Base-by-base conservation (phyloP, 2,888 invertebrate genomes). In the Nomada goodeniana region DNA sequence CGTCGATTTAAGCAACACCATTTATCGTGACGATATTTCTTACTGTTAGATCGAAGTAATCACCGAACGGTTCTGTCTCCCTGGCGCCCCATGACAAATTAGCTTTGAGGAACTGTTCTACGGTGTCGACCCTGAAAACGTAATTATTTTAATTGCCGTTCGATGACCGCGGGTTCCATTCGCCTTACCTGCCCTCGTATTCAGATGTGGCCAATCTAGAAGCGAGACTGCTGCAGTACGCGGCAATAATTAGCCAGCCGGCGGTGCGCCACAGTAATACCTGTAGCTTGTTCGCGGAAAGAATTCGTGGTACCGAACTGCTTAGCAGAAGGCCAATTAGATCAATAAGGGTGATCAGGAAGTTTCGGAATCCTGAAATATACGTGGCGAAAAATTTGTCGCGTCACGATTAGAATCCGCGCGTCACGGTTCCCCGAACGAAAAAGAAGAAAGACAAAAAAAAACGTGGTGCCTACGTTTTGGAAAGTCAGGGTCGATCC, bases 171-270 rank as follows among this genome's bases (percentile, higher is more conserved):
- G 36, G 9, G 7, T 36, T 36, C 5, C 0, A 7, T 0, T 36
- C 7, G 1, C 5, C 7, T 57, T 57, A 80, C 93, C 93, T 92
- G 10, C 68, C 13, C 60, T 93, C 93, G 68, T 90, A 93, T 53
- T 91, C 90, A 0, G 86, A 85, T 70, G 88, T 90, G 2, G 93
- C 85, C 44, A 93, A 85, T 53, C 90, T 85, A 0, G 92, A 91
- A 2, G 93, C 92, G 2, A 93, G 89, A 65, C 93, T 93, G 59
- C 92, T 91, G 71, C 87, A 89, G 36, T 93, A 93, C 1, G 91
- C 91, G 1, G 91, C 87, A 10, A 93, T 92, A 5, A 93, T 77
- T 59, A 93, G 71, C 52, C 93, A 82, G 26, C 92, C 92, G 1
- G 89, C 84, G 4, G 87, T 74, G 64, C 92, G 91, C 93, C 93